Evolutionary conservation across 2,113 vertebrate genomes (phyloP).

Genomic region (Trachemys scripta): DNA sequence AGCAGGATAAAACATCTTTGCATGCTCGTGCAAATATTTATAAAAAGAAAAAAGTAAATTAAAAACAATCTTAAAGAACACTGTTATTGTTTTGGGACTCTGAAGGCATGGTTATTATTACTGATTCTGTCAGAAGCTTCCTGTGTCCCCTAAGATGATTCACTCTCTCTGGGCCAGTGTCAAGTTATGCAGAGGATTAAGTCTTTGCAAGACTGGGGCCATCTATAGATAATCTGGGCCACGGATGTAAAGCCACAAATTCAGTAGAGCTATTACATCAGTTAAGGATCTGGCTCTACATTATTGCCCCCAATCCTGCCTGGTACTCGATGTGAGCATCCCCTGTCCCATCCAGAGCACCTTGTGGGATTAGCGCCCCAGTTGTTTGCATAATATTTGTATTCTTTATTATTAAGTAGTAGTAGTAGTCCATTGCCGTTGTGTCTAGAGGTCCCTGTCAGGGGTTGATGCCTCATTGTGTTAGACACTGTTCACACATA

Average conservation of each 20-base stretch:
- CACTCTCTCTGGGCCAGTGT: not conserved
- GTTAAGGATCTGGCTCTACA: not conserved
- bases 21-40: not conserved
- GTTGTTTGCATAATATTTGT: not conserved
- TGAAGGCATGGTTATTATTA: not conserved
- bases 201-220: not conserved
- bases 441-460: slow-evolving; percentile 32
- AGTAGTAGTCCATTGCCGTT: not conserved
- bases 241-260: not conserved
- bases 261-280: not conserved
- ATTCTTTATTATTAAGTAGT: not conserved
- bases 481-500: not conserved
- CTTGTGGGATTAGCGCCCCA: fast-evolving
- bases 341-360: not conserved
- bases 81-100: not conserved
- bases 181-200: not conserved
- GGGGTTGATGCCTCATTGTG: not conserved
- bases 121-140: not conserved
- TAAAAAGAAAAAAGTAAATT: not conserved
- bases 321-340: not conserved
- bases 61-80: not conserved
- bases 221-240: not conserved
- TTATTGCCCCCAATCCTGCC: not conserved
- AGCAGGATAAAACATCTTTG: not conserved
- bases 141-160: not conserved